Evolutionary conservation across 2,797 vertebrate genomes (phyloP).

Genomic region (Cynodonichthys magdalenae): DNA sequence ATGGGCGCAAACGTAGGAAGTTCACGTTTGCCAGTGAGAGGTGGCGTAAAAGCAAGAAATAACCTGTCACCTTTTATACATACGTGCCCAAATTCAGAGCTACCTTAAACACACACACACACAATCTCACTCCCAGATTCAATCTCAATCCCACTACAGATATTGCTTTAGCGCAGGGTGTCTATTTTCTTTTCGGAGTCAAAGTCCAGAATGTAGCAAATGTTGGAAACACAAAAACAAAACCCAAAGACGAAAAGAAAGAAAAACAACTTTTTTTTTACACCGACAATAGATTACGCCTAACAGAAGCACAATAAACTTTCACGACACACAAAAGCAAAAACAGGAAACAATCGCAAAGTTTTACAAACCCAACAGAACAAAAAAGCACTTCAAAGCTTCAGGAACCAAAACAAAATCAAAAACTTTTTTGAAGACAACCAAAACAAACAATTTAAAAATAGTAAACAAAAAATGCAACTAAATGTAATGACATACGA

Average conservation of each 20-base stretch:
- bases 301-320: not conserved
- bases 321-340: too few species aligned
- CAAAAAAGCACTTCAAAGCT: too few species aligned
- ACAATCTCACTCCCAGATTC: not conserved
- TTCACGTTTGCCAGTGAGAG: conserved; percentile 35
- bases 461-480: too few species aligned
- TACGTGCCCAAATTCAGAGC: conserved; percentile 1
- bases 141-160: not conserved
- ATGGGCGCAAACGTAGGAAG: conserved; percentile 25
- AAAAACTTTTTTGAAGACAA: too few species aligned
- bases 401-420: too few species aligned
- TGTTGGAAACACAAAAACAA: not conserved
- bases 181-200: not conserved
- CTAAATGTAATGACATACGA: too few species aligned
- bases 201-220: not conserved
- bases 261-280: not conserved
- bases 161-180: not conserved
- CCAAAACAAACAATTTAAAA: too few species aligned
- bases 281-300: not conserved
- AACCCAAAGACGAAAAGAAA: not conserved
- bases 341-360: too few species aligned
- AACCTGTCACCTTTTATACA: conserved; percentile 18
- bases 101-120: not conserved
- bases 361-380: too few species aligned
- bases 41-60: conserved; percentile 1